phyloP scores from a whole-genome alignment of 2,888 invertebrate genomes.

The Cheilosia vulpina region DNA sequence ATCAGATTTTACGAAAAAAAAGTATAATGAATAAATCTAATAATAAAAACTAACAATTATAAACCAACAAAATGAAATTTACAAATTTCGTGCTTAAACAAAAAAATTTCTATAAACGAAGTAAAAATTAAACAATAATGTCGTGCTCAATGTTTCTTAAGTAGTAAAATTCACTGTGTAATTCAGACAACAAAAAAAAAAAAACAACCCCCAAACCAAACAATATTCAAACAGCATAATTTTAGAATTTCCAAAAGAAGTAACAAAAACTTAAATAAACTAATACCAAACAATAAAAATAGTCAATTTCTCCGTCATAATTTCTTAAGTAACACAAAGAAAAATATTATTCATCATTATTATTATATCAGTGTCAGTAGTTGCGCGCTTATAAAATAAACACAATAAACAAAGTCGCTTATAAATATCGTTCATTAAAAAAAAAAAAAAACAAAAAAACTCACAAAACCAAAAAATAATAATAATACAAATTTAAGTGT shows the following conservation, averaged over 20 bases:
- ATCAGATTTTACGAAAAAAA: conserved; percentile 72
- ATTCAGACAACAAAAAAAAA: conserved; percentile 40
- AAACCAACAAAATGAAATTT: conserved; percentile 1
- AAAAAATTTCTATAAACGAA: not conserved
- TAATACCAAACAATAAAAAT: conserved; percentile 70
- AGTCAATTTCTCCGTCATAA: conserved; percentile 72
- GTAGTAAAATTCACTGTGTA: conserved; percentile 63
- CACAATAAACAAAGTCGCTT: conserved; percentile 63
- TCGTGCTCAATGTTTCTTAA: conserved; percentile 72
- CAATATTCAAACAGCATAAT: conserved; percentile 64
- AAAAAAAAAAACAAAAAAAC: conserved; percentile 8
- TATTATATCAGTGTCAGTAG: conserved; percentile 73
- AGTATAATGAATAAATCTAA: conserved; percentile 35
- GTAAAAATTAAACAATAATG: conserved; percentile 57
- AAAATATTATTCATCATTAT: conserved; percentile 61
- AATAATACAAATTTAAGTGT: conserved; percentile 59
- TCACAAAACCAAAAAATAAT: not conserved
- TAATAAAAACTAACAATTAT: conserved; percentile 29
- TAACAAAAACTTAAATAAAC: conserved; percentile 33
- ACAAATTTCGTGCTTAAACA: conserved; percentile 57
- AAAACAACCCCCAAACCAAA: conserved; percentile 46
- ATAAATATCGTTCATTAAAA: conserved; percentile 69
- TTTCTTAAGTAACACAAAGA: conserved; percentile 50
- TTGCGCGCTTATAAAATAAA: conserved; percentile 70
- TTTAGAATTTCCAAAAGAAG: conserved; percentile 47